Conservation (phyloP, 2,113 vertebrate species). For the Triplophysa rosa region DNA sequence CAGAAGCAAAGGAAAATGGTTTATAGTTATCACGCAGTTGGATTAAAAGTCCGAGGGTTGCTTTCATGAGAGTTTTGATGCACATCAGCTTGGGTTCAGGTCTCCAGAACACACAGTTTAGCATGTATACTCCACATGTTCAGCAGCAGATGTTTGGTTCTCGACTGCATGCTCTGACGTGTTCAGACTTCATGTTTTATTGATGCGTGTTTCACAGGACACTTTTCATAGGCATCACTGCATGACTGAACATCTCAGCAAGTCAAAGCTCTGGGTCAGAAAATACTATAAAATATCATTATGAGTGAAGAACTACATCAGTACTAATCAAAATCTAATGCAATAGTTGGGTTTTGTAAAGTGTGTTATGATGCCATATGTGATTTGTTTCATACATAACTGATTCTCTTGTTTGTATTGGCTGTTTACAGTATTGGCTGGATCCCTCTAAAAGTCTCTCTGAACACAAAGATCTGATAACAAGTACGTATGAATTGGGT, state of each 20-base stretch:
- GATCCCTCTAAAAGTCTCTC: constrained; percentile 86
- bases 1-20: too few species aligned
- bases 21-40: too few species aligned
- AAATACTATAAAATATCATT: not conserved
- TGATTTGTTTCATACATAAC: not conserved
- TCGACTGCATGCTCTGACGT: constrained; percentile 37
- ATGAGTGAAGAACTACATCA: not conserved
- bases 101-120: too few species aligned
- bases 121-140: too few species aligned
- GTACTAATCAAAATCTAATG: too few species aligned
- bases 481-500: constrained; percentile 75
- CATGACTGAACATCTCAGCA: constrained; percentile 47
- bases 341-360: not conserved
- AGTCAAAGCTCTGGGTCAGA: not conserved
- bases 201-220: constrained; percentile 38
- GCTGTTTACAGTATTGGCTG: constrained; percentile 83
- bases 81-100: too few species aligned
- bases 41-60: too few species aligned
- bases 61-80: too few species aligned
- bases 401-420: constrained; percentile 18
- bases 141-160: not conserved
- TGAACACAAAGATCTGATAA: constrained; percentile 88
- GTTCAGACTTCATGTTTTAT: constrained; percentile 55
- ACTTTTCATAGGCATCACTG: constrained; percentile 35
- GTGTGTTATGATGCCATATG: too few species aligned